Percentiles rank a stretch among this genome's conserved stretches.
Evolutionary conservation across 2,797 vertebrate genomes (phyloP).

Genomic region (Coilia nasus): DNA sequence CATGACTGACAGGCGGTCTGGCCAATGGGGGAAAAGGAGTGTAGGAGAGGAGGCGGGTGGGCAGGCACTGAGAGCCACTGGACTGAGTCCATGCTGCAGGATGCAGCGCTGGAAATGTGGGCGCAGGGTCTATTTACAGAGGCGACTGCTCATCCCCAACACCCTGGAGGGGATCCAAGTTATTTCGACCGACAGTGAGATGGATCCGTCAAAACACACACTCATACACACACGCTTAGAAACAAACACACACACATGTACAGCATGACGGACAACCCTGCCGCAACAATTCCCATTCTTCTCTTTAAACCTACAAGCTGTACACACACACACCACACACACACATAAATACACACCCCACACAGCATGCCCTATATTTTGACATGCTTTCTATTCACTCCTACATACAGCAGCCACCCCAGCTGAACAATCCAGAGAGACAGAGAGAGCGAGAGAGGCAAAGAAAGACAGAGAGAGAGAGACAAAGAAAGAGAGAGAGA

Average conservation of each 20-base stretch:
- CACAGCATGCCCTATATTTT: slow-evolving; percentile 10
- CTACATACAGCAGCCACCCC: neutral
- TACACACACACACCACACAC: neutral
- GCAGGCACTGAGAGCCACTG: slow-evolving; percentile 51
- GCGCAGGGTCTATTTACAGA: slow-evolving; percentile 64
- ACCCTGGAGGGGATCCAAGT: slow-evolving; percentile 72
- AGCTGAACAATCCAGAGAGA: slow-evolving; percentile 28
- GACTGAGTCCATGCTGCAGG: slow-evolving; percentile 54
- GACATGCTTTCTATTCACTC: slow-evolving; percentile 13
- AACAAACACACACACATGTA: neutral
- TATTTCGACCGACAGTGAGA: slow-evolving; percentile 74
- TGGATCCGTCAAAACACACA: slow-evolving; percentile 60
- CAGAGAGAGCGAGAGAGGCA: neutral
- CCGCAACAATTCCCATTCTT: neutral
- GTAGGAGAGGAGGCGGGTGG: neutral
- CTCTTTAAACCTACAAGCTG: neutral
- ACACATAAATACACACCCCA: neutral
- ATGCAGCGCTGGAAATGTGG: slow-evolving; percentile 56
- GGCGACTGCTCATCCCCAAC: slow-evolving; percentile 75
- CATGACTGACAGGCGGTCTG: slow-evolving; percentile 1
- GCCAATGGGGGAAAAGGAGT: slow-evolving; percentile 30
- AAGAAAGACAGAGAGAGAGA: neutral
- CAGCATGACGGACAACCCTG: neutral
- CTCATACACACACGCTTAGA: neutral
- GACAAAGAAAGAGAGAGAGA: neutral